Percentiles rank a stretch among this genome's conserved stretches.
phyloP scores from a whole-genome alignment of 35 echinoderm and acorn worm genomes.

The Apostichopus parvimensis region DNA sequence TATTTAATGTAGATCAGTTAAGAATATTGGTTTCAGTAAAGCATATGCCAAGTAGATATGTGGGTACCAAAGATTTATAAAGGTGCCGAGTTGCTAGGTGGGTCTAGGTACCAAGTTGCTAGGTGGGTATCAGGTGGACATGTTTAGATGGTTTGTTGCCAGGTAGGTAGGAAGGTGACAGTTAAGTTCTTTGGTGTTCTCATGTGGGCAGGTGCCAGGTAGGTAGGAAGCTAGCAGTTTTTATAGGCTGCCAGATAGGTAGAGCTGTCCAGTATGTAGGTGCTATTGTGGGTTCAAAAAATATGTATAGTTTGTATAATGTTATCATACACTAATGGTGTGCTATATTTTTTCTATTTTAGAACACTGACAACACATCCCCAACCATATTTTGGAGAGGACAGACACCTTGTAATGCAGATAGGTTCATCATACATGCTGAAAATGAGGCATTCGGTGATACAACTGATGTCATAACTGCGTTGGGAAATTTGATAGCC shows the following conservation, averaged over 20 bases:
- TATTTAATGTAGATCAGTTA: not conserved
- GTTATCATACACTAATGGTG: not conserved
- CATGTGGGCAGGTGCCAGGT: too few species aligned
- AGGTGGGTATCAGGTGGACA: not conserved
- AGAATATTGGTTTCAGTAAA: not conserved
- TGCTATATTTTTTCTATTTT: not conserved
- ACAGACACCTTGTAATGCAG: slow-evolving; percentile 3
- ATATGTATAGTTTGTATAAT: not conserved
- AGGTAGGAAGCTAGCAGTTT: too few species aligned
- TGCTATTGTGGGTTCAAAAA: too few species aligned
- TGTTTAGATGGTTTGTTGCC: too few species aligned
- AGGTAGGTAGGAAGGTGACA: too few species aligned
- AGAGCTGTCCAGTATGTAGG: too few species aligned
- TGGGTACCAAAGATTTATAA: not conserved
- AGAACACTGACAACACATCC: slow-evolving; percentile 10
- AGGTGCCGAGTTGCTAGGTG: not conserved
- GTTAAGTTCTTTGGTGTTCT: too few species aligned
- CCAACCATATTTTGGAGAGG: slow-evolving; percentile 19
- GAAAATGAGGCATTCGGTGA: slow-evolving; percentile 15
- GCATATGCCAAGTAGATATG: not conserved
- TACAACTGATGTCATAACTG: slow-evolving; percentile 9
- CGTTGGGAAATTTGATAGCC: slow-evolving; percentile 1
- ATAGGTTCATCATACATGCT: not conserved
- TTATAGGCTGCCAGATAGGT: too few species aligned
- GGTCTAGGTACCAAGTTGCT: not conserved